Conservation (phyloP, 2,113 vertebrate species). For the Sebastes schlegelii region DNA sequence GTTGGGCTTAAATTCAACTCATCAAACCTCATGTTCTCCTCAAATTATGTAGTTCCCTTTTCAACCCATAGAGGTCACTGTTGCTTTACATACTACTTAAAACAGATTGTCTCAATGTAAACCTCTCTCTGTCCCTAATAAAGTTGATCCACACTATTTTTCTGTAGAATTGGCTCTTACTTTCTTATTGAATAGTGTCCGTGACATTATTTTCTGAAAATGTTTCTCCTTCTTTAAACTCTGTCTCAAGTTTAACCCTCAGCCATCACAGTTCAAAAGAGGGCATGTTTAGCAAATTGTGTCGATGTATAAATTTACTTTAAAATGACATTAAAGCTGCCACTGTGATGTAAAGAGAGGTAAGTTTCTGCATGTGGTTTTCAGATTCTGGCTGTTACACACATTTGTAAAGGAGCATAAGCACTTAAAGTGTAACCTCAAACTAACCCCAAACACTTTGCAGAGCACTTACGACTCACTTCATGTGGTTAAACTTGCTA, state of each 20-base stretch:
- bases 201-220: background rate
- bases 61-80: conserved; percentile 86
- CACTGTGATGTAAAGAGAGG: conserved; percentile 1
- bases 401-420: conserved; percentile 29
- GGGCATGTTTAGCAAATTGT: background rate
- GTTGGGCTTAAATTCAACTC: background rate
- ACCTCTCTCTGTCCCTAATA: conserved; percentile 1
- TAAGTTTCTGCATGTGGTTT: conserved; percentile 29
- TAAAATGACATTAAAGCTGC: background rate
- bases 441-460: conserved; percentile 51
- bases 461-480: conserved; percentile 38
- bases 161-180: background rate
- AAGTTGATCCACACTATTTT: background rate
- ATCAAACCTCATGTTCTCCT: background rate
- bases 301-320: background rate
- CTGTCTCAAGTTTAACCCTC: background rate
- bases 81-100: conserved; percentile 82
- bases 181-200: conserved; percentile 7
- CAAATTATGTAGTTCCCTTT: conserved; percentile 69
- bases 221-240: background rate
- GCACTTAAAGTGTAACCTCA: conserved; percentile 40
- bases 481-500: conserved; percentile 42
- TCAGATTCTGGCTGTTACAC: conserved; percentile 22
- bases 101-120: background rate
- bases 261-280: background rate